Evolutionary conservation across 1,140 invertebrate species (phyloP).

Genomic region (Trichoplusia ni): DNA sequence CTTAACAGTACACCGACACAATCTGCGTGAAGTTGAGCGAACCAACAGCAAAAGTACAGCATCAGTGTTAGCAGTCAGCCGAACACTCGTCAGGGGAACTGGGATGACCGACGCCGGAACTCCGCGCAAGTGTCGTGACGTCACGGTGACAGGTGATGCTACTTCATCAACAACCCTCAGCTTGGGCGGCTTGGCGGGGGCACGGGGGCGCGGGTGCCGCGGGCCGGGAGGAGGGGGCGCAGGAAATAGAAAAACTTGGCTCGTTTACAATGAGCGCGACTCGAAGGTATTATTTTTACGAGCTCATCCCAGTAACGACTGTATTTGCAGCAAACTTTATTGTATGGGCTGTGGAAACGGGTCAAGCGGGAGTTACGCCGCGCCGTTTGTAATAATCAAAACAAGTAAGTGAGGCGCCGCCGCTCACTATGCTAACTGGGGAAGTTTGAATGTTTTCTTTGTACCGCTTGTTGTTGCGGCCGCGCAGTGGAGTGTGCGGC

Average conservation of each 20-base stretch:
- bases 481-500: no score
- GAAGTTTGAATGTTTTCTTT: no score
- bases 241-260: slow-evolving; percentile 52
- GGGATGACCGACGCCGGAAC: no score
- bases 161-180: not conserved
- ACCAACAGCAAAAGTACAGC: no score
- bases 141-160: not conserved
- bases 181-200: not conserved
- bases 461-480: no score
- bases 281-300: slow-evolving; percentile 36
- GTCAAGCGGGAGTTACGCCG: slow-evolving; percentile 11
- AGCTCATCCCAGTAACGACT: slow-evolving; percentile 27
- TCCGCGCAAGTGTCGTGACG: no score
- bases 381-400: slow-evolving; percentile 5
- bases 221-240: not conserved
- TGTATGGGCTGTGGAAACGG: slow-evolving; percentile 15
- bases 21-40: no score
- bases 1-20: no score
- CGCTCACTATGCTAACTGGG: no score
- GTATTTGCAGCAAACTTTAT: slow-evolving; percentile 33
- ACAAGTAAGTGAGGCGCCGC: slow-evolving; percentile 7
- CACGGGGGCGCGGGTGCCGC: not conserved
- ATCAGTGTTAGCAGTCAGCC: no score
- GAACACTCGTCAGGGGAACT: no score
- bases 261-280: slow-evolving; percentile 42